Evolutionary conservation across 2,888 invertebrate species (phyloP).

Genomic region (Cephalotes varians): DNA sequence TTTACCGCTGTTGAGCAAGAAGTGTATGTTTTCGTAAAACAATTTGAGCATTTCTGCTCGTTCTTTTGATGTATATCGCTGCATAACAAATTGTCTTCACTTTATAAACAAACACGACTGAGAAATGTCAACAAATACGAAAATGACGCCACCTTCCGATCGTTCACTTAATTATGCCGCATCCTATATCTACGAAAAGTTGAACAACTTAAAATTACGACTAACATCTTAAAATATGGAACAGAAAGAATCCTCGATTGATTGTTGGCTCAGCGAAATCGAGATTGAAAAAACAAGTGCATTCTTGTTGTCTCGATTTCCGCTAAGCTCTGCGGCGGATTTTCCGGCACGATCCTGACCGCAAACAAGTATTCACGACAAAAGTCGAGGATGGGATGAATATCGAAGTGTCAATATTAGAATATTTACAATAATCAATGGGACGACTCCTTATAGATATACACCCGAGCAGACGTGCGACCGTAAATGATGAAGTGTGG

Average conservation of each 20-base stretch:
- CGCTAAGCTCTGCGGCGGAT: slow-evolving; percentile 75
- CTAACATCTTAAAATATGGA: not conserved
- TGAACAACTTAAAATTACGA: not conserved
- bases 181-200: not conserved
- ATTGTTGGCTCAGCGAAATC: slow-evolving; percentile 36
- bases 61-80: too few relatives aligned
- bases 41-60: too few relatives aligned
- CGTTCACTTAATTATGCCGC: too few relatives aligned
- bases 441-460: not conserved
- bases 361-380: slow-evolving; percentile 75
- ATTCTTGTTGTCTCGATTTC: slow-evolving; percentile 78
- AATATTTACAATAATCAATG: slow-evolving; percentile 41
- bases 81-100: too few relatives aligned
- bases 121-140: too few relatives aligned
- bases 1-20: too few relatives aligned
- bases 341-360: slow-evolving; percentile 78
- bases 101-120: too few relatives aligned
- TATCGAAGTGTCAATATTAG: slow-evolving; percentile 58
- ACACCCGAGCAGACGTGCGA: not conserved
- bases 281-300: slow-evolving; percentile 38
- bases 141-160: too few relatives aligned
- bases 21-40: too few relatives aligned
- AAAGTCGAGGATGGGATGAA: slow-evolving; percentile 59
- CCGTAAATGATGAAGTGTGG: not conserved
- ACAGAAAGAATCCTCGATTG: not conserved